These are phyloP conservation scores for human DNA, from an alignment of 2,113 vertebrate genomes.

Conservation along the genomic window GRCh38 chr7:69704501-69705000, in stretches of 20 bases:
- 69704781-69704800: not conserved
- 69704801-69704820: not conserved
- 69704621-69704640: not conserved
- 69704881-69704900: too few relatives aligned
- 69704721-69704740: not conserved
- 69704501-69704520: too few relatives aligned
- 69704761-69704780: not conserved
- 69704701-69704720: not conserved
- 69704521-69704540: too few relatives aligned
- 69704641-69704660: not conserved
- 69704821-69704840: not conserved
- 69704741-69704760: not conserved
- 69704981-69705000: too few relatives aligned
- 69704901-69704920: too few relatives aligned
- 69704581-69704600: not conserved
- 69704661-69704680: not conserved
- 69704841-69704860: not conserved
- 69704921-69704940: too few relatives aligned
- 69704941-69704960: too few relatives aligned
- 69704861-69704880: not conserved
- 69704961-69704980: too few relatives aligned
- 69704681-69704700: not conserved
- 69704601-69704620: not conserved
- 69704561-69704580: not conserved
- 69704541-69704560: too few relatives aligned